These are phyloP conservation scores for Acleris emargana DNA, from an alignment of 2,888 invertebrate genomes.

Conservation along the genomic window DNA sequence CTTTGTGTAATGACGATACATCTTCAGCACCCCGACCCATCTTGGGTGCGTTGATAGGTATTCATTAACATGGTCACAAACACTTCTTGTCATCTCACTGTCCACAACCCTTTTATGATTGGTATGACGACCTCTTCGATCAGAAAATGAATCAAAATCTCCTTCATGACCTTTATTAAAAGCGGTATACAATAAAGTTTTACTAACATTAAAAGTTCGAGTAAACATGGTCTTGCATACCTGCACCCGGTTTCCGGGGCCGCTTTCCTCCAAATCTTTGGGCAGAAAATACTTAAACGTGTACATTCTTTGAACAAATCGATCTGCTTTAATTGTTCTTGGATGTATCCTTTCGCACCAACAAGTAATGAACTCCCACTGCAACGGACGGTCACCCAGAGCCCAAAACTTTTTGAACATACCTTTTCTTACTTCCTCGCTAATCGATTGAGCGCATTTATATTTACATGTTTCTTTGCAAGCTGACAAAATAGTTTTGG, in stretches of 20 bases:
- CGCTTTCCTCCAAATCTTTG: background rate
- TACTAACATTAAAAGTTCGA: too few relatives aligned
- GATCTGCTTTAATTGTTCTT: background rate
- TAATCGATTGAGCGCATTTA: background rate
- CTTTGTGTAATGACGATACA: background rate
- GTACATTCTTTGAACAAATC: background rate
- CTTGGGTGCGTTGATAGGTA: background rate
- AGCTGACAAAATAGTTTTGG: background rate
- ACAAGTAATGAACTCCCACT: background rate
- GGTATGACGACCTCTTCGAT: background rate
- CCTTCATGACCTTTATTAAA: too few relatives aligned
- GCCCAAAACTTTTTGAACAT: constrained; percentile 1
- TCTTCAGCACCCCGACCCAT: background rate
- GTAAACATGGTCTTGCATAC: too few relatives aligned
- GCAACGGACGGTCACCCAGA: background rate
- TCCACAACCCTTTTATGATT: background rate
- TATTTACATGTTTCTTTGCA: background rate
- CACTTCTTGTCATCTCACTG: constrained; percentile 2
- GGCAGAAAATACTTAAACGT: background rate
- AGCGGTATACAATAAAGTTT: too few relatives aligned
- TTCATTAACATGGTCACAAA: constrained; percentile 1
- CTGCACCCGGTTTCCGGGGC: background rate
- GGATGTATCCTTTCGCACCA: background rate
- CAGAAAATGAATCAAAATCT: too few relatives aligned
- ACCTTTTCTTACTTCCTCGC: background rate